phyloP scores from a whole-genome alignment of 92 coral and sea anemone species.

The Paramuricea clavata region DNA sequence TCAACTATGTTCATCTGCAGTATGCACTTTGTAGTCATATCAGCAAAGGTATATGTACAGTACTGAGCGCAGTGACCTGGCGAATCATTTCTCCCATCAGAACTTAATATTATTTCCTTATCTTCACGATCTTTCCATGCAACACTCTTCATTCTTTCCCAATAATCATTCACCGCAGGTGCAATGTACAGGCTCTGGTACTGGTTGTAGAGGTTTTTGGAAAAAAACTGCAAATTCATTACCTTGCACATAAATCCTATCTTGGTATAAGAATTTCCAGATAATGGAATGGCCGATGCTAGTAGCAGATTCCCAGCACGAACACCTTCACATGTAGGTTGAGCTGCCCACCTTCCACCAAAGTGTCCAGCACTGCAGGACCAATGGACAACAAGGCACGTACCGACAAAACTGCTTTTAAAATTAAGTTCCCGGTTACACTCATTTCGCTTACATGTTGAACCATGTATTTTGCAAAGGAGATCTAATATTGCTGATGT shows the following conservation, averaged over 20 bases:
- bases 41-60: conserved; percentile 12
- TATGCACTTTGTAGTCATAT: neutral
- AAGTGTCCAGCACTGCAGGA: too few species aligned
- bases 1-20: neutral
- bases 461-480: neutral
- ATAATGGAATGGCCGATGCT: too few species aligned
- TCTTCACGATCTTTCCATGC: neutral
- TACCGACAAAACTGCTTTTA: neutral
- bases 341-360: neutral
- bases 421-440: conserved; percentile 5
- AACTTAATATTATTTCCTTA: neutral
- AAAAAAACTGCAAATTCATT: neutral
- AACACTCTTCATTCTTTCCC: neutral
- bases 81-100: conserved; percentile 12
- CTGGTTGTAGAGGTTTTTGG: conserved; percentile 5
- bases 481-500: neutral
- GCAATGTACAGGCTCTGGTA: too few species aligned
- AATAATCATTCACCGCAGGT: too few species aligned
- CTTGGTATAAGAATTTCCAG: neutral
- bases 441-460: neutral
- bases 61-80: too few species aligned
- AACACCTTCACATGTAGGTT: neutral
- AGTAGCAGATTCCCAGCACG: neutral
- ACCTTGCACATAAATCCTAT: conserved; percentile 1
- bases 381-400: conserved; percentile 1